A percentile compares a stretch with the other conserved stretches of the same genome.
These are phyloP conservation scores for Camponotus fellah DNA, from an alignment of 2,888 invertebrate genomes.

Conservation along the genomic window DNA sequence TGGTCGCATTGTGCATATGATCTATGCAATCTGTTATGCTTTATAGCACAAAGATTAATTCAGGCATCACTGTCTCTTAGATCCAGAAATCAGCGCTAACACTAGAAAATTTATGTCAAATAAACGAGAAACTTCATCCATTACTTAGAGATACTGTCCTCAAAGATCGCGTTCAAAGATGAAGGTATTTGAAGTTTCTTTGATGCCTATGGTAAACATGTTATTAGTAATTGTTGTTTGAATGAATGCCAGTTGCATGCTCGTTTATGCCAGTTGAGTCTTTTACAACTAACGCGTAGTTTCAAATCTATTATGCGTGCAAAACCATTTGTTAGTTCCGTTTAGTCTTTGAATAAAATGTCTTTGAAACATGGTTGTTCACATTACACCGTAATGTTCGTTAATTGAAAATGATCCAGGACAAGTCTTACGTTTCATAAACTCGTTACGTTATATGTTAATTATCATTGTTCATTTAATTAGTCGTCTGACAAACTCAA, in stretches of 20 bases:
- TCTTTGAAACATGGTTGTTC: constrained; percentile 6
- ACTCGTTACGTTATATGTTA: constrained; percentile 15
- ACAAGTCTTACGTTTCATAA: constrained; percentile 24
- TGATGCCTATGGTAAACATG: constrained; percentile 69
- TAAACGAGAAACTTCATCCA: constrained; percentile 12
- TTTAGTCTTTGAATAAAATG: constrained; percentile 41
- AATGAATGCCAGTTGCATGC: constrained; percentile 70
- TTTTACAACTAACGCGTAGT: constrained; percentile 46
- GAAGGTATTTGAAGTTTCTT: constrained; percentile 66
- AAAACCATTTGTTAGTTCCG: constrained; percentile 50
- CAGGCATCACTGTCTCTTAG: constrained; percentile 32
- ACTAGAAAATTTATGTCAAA: constrained; percentile 30
- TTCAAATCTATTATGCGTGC: constrained; percentile 60
- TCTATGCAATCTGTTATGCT: constrained; percentile 52
- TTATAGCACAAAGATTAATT: constrained; percentile 52
- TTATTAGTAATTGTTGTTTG: constrained; percentile 76
- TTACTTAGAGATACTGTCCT: constrained; percentile 32
- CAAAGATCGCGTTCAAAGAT: constrained; percentile 26
- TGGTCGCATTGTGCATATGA: neutral
- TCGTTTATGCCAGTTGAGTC: constrained; percentile 60
- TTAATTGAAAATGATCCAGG: constrained; percentile 44
- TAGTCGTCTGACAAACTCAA: neutral
- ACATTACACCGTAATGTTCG: constrained; percentile 6
- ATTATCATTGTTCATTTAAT: neutral
- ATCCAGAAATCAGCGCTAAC: neutral